Evolutionary conservation across 2,797 vertebrate species (phyloP).

Genomic region (Oreortyx pictus): DNA sequence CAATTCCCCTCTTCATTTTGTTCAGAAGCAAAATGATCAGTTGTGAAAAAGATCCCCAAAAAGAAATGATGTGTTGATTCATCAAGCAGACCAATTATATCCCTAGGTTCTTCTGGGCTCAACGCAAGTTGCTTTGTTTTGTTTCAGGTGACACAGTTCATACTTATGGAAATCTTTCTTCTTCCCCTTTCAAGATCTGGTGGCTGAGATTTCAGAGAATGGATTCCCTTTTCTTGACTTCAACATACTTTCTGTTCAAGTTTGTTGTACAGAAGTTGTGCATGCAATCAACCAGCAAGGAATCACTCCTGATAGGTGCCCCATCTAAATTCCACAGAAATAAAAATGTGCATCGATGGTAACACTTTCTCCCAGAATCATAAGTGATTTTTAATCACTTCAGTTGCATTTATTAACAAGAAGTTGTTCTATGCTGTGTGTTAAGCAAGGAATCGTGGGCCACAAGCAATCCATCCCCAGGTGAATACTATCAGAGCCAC

Average conservation of each 20-base stretch:
- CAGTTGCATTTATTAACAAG: background rate
- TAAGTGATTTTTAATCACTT: background rate
- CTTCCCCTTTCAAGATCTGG: background rate
- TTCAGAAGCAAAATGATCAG: background rate
- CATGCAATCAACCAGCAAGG: background rate
- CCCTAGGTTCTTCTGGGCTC: background rate
- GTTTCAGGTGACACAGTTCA: background rate
- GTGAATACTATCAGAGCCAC: background rate
- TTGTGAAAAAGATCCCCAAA: background rate
- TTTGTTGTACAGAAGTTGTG: background rate
- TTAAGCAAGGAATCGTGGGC: background rate
- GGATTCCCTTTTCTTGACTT: background rate
- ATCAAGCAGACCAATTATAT: background rate
- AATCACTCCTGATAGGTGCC: background rate
- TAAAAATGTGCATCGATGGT: background rate
- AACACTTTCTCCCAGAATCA: background rate
- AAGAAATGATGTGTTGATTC: background rate
- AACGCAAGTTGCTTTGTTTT: background rate
- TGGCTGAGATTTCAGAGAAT: background rate
- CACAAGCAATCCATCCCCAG: background rate
- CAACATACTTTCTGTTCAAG: background rate
- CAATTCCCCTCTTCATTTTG: background rate
- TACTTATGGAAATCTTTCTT: background rate
- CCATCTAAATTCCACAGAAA: background rate
- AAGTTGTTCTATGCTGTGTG: background rate